phyloP scores from a whole-genome alignment of 2,888 invertebrate species.

The Melipona bicolor region DNA sequence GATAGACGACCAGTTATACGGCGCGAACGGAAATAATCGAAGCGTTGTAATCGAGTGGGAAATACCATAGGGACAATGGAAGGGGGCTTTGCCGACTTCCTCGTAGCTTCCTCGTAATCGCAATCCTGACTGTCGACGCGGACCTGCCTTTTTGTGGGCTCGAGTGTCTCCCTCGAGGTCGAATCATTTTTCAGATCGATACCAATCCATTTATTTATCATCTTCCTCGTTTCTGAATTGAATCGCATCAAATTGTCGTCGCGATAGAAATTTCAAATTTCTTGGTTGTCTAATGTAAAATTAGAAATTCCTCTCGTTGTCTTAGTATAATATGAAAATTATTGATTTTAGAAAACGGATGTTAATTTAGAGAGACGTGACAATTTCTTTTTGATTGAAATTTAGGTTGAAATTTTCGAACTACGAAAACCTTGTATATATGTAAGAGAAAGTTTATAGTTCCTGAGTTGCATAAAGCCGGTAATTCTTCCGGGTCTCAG shows the following conservation, averaged over 20 bases:
- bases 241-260: neutral
- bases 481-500: neutral
- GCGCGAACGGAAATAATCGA: conserved; percentile 70
- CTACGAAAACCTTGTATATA: neutral
- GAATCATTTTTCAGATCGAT: neutral
- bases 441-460: conserved; percentile 4
- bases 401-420: neutral
- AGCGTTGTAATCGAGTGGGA: conserved; percentile 65
- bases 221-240: neutral
- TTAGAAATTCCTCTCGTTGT: too few relatives aligned
- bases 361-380: too few relatives aligned
- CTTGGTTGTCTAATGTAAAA: too few relatives aligned
- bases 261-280: neutral
- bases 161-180: conserved; percentile 17
- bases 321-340: neutral
- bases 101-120: conserved; percentile 77
- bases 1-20: conserved; percentile 39
- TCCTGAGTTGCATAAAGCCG: neutral
- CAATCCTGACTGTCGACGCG: conserved; percentile 61
- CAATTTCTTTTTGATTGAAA: neutral
- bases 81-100: conserved; percentile 74
- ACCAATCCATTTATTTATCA: rapidly evolving
- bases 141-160: conserved; percentile 33
- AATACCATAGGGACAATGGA: conserved; percentile 38
- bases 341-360: neutral